A percentile compares a stretch with the other conserved stretches of the same genome.
Conservation (phyloP, 1,140 invertebrate genomes). For the Coelopa frigida region DNA sequence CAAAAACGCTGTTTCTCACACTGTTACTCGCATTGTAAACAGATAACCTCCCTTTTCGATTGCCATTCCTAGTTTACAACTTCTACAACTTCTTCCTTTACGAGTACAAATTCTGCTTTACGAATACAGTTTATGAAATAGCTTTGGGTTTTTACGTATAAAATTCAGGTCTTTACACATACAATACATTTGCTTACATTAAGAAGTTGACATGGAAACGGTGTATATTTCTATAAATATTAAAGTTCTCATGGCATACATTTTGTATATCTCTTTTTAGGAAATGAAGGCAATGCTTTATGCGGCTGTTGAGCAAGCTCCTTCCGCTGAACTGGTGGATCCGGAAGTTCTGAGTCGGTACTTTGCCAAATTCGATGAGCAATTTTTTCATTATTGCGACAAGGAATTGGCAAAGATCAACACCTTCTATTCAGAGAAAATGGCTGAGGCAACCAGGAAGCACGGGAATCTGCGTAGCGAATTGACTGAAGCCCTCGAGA, state of each 20-base stretch:
- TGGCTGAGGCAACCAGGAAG: slow-evolving; percentile 78
- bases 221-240: neutral
- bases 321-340: slow-evolving; percentile 61
- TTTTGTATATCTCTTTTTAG: too few relatives aligned
- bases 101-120: too few relatives aligned
- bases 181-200: too few relatives aligned
- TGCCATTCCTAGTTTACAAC: too few relatives aligned
- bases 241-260: neutral
- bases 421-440: slow-evolving; percentile 81
- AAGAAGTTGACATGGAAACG: too few relatives aligned
- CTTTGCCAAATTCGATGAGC: slow-evolving; percentile 75
- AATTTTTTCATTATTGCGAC: slow-evolving; percentile 79
- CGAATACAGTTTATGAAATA: too few relatives aligned
- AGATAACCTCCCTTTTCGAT: too few relatives aligned
- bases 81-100: too few relatives aligned
- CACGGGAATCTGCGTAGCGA: slow-evolving; percentile 69
- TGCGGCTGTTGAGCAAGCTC: slow-evolving; percentile 62
- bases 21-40: too few relatives aligned
- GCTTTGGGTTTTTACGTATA: too few relatives aligned
- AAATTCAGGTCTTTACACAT: too few relatives aligned
- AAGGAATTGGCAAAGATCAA: slow-evolving; percentile 82
- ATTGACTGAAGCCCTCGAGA: slow-evolving; percentile 51
- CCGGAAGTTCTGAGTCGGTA: slow-evolving; percentile 61
- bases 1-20: too few relatives aligned
- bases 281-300: slow-evolving; percentile 73